These are phyloP conservation scores for Hyla sarda DNA, from an alignment of 2,113 vertebrate genomes.

Conservation along the genomic window DNA sequence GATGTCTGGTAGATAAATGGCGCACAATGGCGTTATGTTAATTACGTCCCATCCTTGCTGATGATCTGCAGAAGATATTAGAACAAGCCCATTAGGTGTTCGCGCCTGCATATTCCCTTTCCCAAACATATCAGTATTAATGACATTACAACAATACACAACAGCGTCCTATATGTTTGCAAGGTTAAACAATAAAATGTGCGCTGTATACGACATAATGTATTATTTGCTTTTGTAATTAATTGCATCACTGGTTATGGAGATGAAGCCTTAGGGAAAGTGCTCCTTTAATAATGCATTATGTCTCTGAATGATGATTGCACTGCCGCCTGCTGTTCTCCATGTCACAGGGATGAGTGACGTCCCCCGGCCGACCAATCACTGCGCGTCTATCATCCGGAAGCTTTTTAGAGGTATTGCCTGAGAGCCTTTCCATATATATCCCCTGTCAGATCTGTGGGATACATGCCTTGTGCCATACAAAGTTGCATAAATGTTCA, in stretches of 20 bases:
- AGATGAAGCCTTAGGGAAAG: slow-evolving; percentile 55
- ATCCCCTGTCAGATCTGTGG: slow-evolving; percentile 41
- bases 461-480: background rate
- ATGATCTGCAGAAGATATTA: no score
- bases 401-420: slow-evolving; percentile 31
- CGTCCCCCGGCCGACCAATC: slow-evolving; percentile 41
- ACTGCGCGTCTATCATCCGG: background rate
- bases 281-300: slow-evolving; percentile 52
- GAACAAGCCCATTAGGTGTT: background rate
- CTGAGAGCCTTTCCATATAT: slow-evolving; percentile 8
- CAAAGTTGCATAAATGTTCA: background rate
- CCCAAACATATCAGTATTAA: background rate
- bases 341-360: slow-evolving; percentile 50
- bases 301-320: slow-evolving; percentile 56
- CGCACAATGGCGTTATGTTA: no score
- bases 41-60: background rate
- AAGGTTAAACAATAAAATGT: slow-evolving; percentile 27
- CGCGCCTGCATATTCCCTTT: background rate
- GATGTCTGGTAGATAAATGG: background rate
- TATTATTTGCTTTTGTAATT: slow-evolving; percentile 59
- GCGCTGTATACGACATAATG: slow-evolving; percentile 15
- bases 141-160: background rate
- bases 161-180: background rate
- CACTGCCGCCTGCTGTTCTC: slow-evolving; percentile 36
- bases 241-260: slow-evolving; percentile 59